Conservation (phyloP, 2,888 invertebrate genomes). For the Diabrotica balteata region DNA sequence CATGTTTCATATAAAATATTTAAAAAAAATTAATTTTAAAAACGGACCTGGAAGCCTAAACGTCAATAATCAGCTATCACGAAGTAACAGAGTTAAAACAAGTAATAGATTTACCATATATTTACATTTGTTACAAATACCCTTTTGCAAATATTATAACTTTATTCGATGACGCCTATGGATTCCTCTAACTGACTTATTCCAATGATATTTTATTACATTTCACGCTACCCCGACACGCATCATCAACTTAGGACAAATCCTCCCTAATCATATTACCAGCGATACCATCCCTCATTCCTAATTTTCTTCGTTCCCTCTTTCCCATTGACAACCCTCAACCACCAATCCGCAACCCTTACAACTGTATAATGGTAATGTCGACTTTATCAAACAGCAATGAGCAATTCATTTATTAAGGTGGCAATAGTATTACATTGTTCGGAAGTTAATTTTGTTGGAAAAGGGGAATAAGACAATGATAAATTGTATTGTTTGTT, state of each 20-base stretch:
- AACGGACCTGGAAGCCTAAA: too few species aligned
- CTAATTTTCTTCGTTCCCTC: constrained; percentile 28
- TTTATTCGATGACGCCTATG: too few species aligned
- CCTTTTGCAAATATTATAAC: too few species aligned
- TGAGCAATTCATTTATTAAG: constrained; percentile 22
- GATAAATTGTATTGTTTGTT: too few species aligned
- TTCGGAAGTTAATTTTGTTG: constrained; percentile 16
- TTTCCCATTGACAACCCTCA: constrained; percentile 27
- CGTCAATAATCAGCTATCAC: too few species aligned
- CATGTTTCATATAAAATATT: too few species aligned
- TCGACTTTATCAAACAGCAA: constrained; percentile 34
- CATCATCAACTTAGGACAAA: constrained; percentile 39
- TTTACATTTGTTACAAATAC: too few species aligned
- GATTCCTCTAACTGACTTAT: constrained; percentile 5
- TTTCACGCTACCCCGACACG: constrained; percentile 37
- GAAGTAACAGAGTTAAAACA: too few species aligned
- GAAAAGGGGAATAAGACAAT: not conserved
- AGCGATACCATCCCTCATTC: constrained; percentile 31
- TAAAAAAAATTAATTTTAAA: too few species aligned
- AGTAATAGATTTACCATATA: too few species aligned
- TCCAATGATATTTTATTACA: constrained; percentile 31
- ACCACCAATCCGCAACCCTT: constrained; percentile 5
- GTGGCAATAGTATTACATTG: constrained; percentile 13
- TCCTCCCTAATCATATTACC: constrained; percentile 41
- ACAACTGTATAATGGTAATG: constrained; percentile 18